Base-by-base conservation (phyloP, 2,797 vertebrate species). In the Astyanax mexicanus region DNA sequence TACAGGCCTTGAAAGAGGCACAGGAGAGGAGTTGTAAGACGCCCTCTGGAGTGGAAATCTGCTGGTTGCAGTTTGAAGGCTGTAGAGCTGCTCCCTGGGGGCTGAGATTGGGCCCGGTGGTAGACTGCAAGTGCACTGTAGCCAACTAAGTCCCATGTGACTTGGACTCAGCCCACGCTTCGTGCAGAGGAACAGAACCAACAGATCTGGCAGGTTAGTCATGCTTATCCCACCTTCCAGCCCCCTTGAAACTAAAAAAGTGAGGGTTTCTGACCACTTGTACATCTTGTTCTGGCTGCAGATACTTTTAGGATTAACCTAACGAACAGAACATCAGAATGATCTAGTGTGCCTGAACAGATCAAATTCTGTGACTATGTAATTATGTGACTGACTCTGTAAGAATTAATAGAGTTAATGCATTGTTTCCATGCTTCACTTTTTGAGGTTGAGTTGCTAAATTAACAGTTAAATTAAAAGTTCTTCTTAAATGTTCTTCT, bases 1-100 rank as follows among this genome's bases (percentile, higher is more conserved):
- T 79, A 49, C 49, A 52, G 62, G 35, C 65, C 83, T 85, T 86
- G 75, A 84, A 85, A 80, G 80, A 76, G 49, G 58, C 74, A 77
- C 80, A 80, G 79, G 79, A 60, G 70, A 21, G 68, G 70, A 84
- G 71, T 80, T 86, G 65, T 77, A 72, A 80, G 72, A 81, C 79
- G 83, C 81, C 81, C 77, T 77, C 64, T 29, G 71, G 81, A 82
- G 57, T 45, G 35, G 65, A 72, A 74, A 65, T 61, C 62, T 72
- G 57, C 72, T 52, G 78, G 54, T 32, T 52, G 75, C 57, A 72
- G 10, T 77, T 44, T 45, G 51, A 58, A 76, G 77, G 15, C 73
- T 65, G 40, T 13, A 32, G 77, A 74, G 64, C 70, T 81, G 47
- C 42, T 61, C 83, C 72, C 72, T 38, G 64, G 61, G 67, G 83